Conservation (phyloP, 2,888 invertebrate species). For the Tipula lateralis region DNA sequence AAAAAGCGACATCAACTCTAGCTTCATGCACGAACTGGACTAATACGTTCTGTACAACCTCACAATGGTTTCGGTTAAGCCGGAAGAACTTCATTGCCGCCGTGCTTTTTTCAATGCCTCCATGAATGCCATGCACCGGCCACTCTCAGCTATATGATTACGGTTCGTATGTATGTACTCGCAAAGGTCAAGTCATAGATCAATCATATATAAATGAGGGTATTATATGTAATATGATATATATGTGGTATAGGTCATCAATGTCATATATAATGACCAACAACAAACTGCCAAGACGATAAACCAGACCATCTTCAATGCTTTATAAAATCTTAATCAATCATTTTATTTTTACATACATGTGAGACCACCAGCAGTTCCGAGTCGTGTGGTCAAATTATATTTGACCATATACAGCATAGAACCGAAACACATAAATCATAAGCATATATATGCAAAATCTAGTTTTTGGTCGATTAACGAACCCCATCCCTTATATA, state of each 20-base stretch:
- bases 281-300: neutral
- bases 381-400: neutral
- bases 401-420: neutral
- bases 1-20: too few species aligned
- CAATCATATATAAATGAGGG: neutral
- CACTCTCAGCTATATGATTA: too few species aligned
- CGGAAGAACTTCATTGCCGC: too few species aligned
- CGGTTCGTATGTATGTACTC: too few species aligned
- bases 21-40: too few species aligned
- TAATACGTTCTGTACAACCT: too few species aligned
- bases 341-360: neutral
- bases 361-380: neutral
- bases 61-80: too few species aligned
- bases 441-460: neutral
- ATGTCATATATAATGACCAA: neutral
- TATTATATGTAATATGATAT: neutral
- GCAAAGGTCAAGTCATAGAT: constrained; percentile 24
- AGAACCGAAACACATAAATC: neutral
- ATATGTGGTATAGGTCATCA: neutral
- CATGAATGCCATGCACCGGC: too few species aligned
- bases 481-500: neutral
- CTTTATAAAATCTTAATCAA: constrained; percentile 14
- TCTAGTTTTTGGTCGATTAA: neutral
- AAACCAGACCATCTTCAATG: neutral
- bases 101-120: too few species aligned